These are phyloP conservation scores for Ibidorhyncha struthersii DNA, from an alignment of 2,113 vertebrate genomes.

Conservation along the genomic window DNA sequence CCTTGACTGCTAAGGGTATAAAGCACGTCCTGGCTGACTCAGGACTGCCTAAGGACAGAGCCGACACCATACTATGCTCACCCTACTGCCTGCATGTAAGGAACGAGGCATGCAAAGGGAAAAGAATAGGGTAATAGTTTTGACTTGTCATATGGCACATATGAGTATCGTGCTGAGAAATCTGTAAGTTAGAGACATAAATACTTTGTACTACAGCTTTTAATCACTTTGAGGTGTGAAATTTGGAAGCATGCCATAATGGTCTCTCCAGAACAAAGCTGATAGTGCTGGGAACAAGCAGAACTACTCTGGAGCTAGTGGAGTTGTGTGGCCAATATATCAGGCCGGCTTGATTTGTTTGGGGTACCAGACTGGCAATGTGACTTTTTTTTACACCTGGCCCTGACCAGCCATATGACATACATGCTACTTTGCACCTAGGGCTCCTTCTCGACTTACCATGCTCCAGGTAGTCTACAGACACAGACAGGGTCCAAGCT, in stretches of 20 bases:
- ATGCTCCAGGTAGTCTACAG: neutral
- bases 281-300: neutral
- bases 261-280: neutral
- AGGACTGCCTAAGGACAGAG: conserved; percentile 30
- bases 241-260: neutral
- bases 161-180: neutral
- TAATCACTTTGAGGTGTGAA: neutral
- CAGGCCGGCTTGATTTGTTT: neutral
- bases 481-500: neutral
- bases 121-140: neutral
- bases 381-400: neutral
- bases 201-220: neutral
- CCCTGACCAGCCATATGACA: neutral
- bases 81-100: neutral
- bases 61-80: neutral
- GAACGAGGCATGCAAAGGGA: neutral
- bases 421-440: neutral
- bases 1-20: conserved; percentile 18
- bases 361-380: neutral
- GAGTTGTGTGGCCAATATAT: neutral
- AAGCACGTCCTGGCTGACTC: conserved; percentile 45
- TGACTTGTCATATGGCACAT: neutral
- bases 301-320: neutral
- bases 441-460: neutral
- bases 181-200: neutral